Evolutionary conservation across 1,140 invertebrate genomes (phyloP), one percentile per base, ranked within the genome.

Genomic region (Venustaconcha ellipsiformis): DNA sequence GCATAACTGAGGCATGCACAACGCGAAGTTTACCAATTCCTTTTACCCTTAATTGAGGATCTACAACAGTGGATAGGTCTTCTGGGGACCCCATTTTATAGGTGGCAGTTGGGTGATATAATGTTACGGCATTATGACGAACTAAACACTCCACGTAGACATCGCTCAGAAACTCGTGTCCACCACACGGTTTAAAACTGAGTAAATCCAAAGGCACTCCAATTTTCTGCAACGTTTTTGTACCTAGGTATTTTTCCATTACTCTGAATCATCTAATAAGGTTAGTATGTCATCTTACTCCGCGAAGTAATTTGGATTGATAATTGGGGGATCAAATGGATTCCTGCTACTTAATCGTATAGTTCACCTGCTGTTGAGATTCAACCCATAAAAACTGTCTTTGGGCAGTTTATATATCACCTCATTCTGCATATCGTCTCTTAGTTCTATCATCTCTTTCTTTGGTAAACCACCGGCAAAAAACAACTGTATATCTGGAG

Each of bases 241-340:
- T 78, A 57, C 74, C 68, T 8, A 56, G 20, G 20, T 78, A 66
- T n/a, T 58, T 58, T 57, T 74, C 60, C 30, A 37, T 18, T 17
- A 59, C 3, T 14, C 71, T 59, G 26, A 77, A 59, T 67, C 70
- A 75, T 74, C 55, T 17, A 67, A 78, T 69, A 37, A 84, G 37
- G 59, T 78, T 57, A 81, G 71, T 0, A 80, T 65, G 68, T 87
- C 85, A 11, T 72, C 67, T 1, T 70, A 26, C 13, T 80, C 57
- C 13, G 62, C 82, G 59, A 69, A 80, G 76, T 82, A 91, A 48
- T 82, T 83, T 0, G 97, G 96, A 87, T 96, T 94, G 18, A 98
- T 94, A 2, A 94, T 91, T 0, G 96, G 96, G 77, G 94, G 92
- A 4, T 94, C 92, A 18, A 94, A 92, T 0, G 96, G 96, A 88